Base-by-base conservation (phyloP, 2,888 invertebrate species). In the Dynastes tityus region DNA sequence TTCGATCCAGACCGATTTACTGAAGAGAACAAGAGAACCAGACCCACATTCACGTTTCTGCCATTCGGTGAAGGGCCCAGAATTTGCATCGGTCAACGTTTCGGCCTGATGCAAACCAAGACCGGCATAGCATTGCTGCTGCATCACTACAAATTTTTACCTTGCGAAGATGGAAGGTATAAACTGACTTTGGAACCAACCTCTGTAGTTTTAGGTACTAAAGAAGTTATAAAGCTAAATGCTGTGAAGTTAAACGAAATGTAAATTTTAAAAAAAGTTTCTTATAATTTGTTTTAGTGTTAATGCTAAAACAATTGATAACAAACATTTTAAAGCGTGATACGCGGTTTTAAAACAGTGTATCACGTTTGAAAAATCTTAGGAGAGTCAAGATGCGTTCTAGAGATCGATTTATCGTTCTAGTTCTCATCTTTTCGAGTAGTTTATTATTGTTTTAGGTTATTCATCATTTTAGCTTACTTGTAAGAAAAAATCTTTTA, bases 1-100 rank as follows among this genome's bases (percentile, higher is more conserved):
- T 68, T 68, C n/a, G 51, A 68, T 49, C 68, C 68, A 2, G 53
- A 68, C 22, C 49, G 51, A 27, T 68, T 68, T 27, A 68, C 27
- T 3, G 49, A 68, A 6, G 68, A 68, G 11, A 68, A 68, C 11
- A 63, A 63, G 13, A 13, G 29, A 4, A 61, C 11, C 22, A 61
- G 63, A 13, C 63, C 63, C 2, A n/a, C 63, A 5, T 63, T 63
- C 11, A 63, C 63, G 8, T 63, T 32, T 2, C 32, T 63, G 9
- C 63, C 63, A 2, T 63, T 55, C 55, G 55, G 55, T 1, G 55
- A 55, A 55, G 55, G 55, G 2, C 55, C 55, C n/a, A 55, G 63
- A 32, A 32, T 63, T 11, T 63, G 63, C 5, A 63, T 63, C 29
- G 63, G 63, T 3, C 29, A 63, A 32, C 63, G 63, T 4, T 63